Conservation (phyloP, 2,113 vertebrate species). For the Brachyhypopomus gauderio region DNA sequence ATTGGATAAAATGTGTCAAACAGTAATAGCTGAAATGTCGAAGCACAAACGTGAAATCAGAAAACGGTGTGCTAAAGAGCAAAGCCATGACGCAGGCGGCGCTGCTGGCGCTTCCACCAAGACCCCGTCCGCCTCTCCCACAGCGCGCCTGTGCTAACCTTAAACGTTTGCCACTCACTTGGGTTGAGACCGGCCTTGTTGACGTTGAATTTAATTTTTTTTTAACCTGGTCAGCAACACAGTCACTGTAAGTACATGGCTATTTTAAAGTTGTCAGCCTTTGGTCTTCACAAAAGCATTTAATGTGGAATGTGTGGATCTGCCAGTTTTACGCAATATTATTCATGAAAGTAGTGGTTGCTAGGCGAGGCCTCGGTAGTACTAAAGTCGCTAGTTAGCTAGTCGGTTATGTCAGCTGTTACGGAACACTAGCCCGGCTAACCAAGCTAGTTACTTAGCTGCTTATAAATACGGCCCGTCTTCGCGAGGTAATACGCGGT, state of each 20-base stretch:
- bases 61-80: background rate
- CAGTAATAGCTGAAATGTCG: background rate
- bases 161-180: background rate
- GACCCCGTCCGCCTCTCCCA: background rate
- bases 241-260: slow-evolving; percentile 27
- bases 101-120: background rate
- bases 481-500: too few relatives aligned
- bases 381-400: background rate
- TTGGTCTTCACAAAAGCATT: background rate
- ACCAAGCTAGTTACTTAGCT: too few relatives aligned
- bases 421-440: too few relatives aligned
- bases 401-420: background rate
- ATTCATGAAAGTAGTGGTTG: slow-evolving; percentile 2
- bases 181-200: slow-evolving; percentile 26
- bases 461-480: too few relatives aligned
- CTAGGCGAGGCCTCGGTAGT: slow-evolving; percentile 16
- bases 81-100: background rate
- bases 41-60: background rate
- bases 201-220: background rate
- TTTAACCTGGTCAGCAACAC: background rate
- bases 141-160: slow-evolving; percentile 1
- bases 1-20: background rate
- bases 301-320: background rate
- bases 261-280: too few relatives aligned
- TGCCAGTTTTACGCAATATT: background rate